These are phyloP conservation scores for Tetragonula carbonaria DNA, from an alignment of 2,888 invertebrate species.

Conservation along the genomic window DNA sequence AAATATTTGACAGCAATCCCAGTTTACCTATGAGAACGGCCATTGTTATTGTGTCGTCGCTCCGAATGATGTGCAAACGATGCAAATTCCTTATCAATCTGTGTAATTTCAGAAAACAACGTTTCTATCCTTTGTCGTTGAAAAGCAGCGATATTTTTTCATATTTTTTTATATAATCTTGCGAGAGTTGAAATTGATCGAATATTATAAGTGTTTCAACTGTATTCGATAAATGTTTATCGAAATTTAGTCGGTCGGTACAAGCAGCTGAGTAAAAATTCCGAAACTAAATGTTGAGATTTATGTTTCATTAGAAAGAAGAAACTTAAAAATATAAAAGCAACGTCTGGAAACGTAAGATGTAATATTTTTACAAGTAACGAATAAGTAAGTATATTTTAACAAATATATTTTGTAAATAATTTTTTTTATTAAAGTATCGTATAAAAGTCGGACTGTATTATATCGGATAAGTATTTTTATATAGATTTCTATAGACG, in stretches of 20 bases:
- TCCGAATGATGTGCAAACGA: conserved; percentile 11
- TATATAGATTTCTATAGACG: neutral
- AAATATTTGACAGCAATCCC: conserved; percentile 57
- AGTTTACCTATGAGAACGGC: conserved; percentile 39
- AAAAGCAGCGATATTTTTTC: too few species aligned
- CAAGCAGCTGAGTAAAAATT: conserved; percentile 25
- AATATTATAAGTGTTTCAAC: neutral
- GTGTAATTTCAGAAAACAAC: neutral
- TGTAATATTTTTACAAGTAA: too few species aligned
- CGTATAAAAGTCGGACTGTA: neutral
- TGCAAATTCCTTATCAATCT: conserved; percentile 10
- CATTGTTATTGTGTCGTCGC: conserved; percentile 62
- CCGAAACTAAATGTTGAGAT: conserved; percentile 31
- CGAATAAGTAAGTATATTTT: too few species aligned
- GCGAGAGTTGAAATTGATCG: neutral
- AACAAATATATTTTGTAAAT: neutral
- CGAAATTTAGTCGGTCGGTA: conserved; percentile 42
- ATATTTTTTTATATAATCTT: neutral
- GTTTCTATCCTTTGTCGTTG: neutral
- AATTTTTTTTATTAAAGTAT: neutral
- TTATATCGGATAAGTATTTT: neutral
- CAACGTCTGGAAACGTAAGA: neutral
- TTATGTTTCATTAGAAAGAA: neutral
- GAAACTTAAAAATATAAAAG: neutral
- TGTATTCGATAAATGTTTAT: neutral